Evolutionary conservation across 2,797 vertebrate species (phyloP).

Genomic region (Paramormyrops hopkinsi): DNA sequence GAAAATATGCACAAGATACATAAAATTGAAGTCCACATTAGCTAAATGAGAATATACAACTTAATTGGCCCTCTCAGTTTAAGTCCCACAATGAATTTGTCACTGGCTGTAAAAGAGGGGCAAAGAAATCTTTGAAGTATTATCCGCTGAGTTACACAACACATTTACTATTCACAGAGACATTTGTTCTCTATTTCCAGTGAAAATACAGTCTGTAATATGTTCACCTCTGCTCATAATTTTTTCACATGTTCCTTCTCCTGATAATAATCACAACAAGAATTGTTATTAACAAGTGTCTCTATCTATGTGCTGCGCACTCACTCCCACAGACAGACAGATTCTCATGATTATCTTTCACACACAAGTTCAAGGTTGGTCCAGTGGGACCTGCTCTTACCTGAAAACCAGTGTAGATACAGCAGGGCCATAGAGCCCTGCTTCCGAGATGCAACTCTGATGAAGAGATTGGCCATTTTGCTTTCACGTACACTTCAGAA

Average conservation of each 20-base stretch:
- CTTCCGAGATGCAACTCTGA: not conserved
- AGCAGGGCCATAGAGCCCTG: not conserved
- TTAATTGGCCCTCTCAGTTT: not conserved
- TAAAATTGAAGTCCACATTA: not conserved
- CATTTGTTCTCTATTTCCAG: not conserved
- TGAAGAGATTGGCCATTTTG: not conserved
- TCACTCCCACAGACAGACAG: not conserved
- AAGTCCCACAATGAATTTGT: not conserved
- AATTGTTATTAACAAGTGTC: not conserved
- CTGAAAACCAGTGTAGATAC: slow-evolving; percentile 2
- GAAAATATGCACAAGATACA: not conserved
- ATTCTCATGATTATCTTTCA: not conserved
- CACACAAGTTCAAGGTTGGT: not conserved
- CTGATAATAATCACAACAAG: not conserved
- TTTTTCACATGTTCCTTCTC: not conserved
- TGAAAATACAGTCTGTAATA: not conserved
- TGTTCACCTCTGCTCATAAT: not conserved
- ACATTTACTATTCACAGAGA: not conserved
- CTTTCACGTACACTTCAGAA: not conserved
- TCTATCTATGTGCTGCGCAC: not conserved
- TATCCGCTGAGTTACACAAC: not conserved
- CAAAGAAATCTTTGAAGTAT: not conserved
- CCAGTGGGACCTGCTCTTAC: slow-evolving; percentile 1
- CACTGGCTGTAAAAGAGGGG: not conserved
- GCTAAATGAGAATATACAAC: not conserved